phyloP scores from a whole-genome alignment of 1,140 invertebrate genomes.

The Solen grandis region DNA sequence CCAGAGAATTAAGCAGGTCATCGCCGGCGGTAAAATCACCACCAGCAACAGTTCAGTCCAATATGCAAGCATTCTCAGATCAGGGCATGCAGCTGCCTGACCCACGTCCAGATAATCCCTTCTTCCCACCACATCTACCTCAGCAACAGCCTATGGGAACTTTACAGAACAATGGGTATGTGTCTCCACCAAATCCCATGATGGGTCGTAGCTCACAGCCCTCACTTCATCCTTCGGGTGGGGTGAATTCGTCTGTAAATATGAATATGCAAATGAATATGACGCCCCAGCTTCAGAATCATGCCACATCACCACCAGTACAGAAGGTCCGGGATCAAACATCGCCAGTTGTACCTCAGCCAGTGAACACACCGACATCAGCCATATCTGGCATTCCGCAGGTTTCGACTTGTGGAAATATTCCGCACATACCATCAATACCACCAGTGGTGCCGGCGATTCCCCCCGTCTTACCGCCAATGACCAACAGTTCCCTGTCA shows the following conservation, averaged over 20 bases:
- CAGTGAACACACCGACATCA: constrained; percentile 45
- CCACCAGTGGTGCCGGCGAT: constrained; percentile 35
- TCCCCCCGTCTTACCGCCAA: constrained; percentile 21
- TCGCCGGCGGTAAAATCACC: constrained; percentile 36
- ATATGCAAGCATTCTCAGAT: constrained; percentile 38
- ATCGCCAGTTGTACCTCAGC: constrained; percentile 36
- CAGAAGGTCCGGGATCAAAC: constrained; percentile 29
- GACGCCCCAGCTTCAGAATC: constrained; percentile 34
- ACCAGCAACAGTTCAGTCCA: constrained; percentile 4
- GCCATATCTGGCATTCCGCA: constrained; percentile 40
- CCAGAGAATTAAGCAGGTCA: constrained; percentile 12
- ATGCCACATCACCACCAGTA: constrained; percentile 27
- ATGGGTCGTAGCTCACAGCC: constrained; percentile 23
- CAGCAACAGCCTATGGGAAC: constrained; percentile 25
- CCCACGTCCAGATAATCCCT: constrained; percentile 25
- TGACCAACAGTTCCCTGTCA: constrained; percentile 28
- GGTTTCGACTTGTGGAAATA: constrained; percentile 34
- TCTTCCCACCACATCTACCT: constrained; percentile 53
- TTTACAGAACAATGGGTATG: constrained; percentile 51
- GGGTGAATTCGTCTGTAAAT: constrained; percentile 5
- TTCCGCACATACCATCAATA: constrained; percentile 39
- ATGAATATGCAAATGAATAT: constrained; percentile 53
- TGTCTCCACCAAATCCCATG: constrained; percentile 44
- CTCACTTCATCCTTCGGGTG: constrained; percentile 32
- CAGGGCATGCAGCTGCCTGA: constrained; percentile 33